Base-by-base conservation (phyloP, 2,113 vertebrate genomes). In the Myrmecobius fasciatus region DNA sequence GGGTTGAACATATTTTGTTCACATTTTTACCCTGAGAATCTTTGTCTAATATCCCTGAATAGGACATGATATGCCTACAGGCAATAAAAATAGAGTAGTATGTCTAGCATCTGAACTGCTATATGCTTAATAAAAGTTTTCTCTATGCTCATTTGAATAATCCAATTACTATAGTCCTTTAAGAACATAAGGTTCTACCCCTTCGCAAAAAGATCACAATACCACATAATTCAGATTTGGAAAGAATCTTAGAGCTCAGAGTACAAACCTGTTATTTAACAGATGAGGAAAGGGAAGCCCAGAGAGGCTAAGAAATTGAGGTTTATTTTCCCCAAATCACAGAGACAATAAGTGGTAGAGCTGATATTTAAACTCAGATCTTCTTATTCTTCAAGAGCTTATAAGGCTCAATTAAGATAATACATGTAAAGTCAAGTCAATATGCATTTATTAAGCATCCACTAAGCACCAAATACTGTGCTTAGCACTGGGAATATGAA, bases 1-100 rank as follows among this genome's bases (percentile, higher is more conserved):
- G 96, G 97, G 94, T 96, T 97, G 97, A 96, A 94, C 49, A 93
- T 60, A 96, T 91, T 94, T 52, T 97, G 96, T 95, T 98, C 97
- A 97, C 75, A 96, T 97, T 97, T 97, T 98, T 92, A 91, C 91
- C 96, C 96, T 95, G 89, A 90, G 97, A 96, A 93, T 97, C 95
- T 97, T 98, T 97, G 97, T 47, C 0, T 96, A 96, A 95, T 91
- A 96, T 97, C 89, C 95, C 97, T 90, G 94, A 97, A 95, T 52
- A 95, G 51, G 91, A 95, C 93, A 94, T 91, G 89, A 93, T 97
- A 97, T 88, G 25, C 47, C 83, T 89, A 53, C 89, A 9, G 0
- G 97, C 89, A 92, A 92, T 90, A 56, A 92, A 91, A 97, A 89
- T 8, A 95, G 53, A n/a, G n/a, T 91, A 93, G 52, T 92, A n/a